phyloP scores from a whole-genome alignment of 2,113 vertebrate species.

The Phoenicopterus ruber region DNA sequence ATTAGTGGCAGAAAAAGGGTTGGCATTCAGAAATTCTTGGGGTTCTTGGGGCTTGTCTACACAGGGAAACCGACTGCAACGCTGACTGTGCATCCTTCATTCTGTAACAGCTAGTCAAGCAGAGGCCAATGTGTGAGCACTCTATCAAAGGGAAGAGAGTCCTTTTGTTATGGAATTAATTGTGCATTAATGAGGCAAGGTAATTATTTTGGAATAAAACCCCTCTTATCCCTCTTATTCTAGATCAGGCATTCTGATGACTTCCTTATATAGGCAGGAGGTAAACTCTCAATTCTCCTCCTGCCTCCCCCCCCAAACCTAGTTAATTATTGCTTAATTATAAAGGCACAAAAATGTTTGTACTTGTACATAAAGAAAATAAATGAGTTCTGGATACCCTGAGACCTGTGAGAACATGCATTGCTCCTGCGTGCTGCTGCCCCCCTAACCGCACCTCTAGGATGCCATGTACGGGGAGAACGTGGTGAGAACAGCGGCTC shows the following conservation, averaged over 20 bases:
- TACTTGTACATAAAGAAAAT: background rate
- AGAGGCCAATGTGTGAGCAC: background rate
- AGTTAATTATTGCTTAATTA: background rate
- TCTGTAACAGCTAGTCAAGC: background rate
- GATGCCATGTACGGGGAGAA: rapidly evolving
- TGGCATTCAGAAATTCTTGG: background rate
- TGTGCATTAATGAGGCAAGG: background rate
- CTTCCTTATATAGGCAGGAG: background rate
- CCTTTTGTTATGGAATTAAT: background rate
- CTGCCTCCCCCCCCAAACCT: rapidly evolving
- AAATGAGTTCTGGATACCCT: background rate
- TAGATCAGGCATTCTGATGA: background rate
- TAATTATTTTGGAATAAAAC: background rate
- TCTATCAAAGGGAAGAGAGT: background rate
- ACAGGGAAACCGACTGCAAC: background rate
- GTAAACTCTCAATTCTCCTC: background rate
- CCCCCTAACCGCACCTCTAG: background rate
- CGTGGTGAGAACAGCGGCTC: rapidly evolving
- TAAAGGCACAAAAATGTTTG: background rate
- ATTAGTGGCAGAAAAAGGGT: background rate
- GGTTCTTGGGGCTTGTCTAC: background rate
- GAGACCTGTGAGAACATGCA: background rate
- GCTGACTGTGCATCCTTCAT: background rate
- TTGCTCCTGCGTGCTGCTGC: background rate
- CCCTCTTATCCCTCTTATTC: background rate